Base-by-base conservation (phyloP, 2,113 vertebrate species). In the Pungitius pungitius region DNA sequence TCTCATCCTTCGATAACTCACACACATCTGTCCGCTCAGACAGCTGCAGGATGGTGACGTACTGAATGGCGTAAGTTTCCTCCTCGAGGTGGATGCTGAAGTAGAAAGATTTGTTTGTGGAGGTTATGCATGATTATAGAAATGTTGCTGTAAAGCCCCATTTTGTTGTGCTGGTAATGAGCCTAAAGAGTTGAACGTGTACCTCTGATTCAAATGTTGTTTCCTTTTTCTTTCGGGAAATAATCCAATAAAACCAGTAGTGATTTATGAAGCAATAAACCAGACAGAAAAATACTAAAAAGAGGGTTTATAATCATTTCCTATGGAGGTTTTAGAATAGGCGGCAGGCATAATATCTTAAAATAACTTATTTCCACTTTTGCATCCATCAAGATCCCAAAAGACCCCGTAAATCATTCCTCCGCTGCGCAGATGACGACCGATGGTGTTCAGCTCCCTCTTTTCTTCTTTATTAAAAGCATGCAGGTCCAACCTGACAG, bases 391-490 rank as follows among this genome's bases (percentile, higher is more conserved):
- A 22, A 27, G 37, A 42, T 45, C 49, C 57, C 30, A 18, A 76
- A 74, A 75, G 70, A 69, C 22, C 18, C 4, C 1, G 15, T 76
- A 74, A 79, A 82, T 85, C 57, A 69, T 49, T 47, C 49, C 60
- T 64, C 27, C 58, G 69, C 68, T 12, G 30, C 68, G 69, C 69
- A 54, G 3, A 65, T 51, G 75, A 71, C 85, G 77, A 45, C 24
- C 35, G 37, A 13, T 69, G 69, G 67, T 83, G 77, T 69, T 78
- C 60, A 63, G 17, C 70, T 40, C 37, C 26, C 66, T 20, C 58
- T 62, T 76, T 79, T 69, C 68, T 69, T 78, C 77, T 77, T 83
- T 85, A 82, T 86, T 81, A 81, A 86, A 82, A 51, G 60, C 64
- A 24, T 30, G 2, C 27, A 85, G 73, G 74, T 69, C 70, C 54